Evolutionary conservation across 2,888 invertebrate genomes (phyloP).

Genomic region (Ptychoptera albimana): DNA sequence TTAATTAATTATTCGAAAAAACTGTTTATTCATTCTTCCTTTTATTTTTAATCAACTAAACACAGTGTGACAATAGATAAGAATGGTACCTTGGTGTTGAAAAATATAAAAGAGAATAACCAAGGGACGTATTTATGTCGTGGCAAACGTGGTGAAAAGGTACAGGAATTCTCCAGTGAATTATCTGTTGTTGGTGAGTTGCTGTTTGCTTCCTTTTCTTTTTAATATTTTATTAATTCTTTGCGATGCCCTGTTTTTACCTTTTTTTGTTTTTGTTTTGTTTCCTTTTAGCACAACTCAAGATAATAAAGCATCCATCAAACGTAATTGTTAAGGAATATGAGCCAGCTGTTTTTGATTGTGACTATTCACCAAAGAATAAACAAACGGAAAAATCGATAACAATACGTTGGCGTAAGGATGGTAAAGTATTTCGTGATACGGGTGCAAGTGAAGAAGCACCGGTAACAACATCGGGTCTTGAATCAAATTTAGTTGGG

Average conservation of each 20-base stretch:
- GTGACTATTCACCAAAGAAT: slow-evolving; percentile 36
- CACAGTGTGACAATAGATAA: background rate
- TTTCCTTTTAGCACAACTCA: slow-evolving; percentile 36
- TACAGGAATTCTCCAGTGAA: slow-evolving; percentile 8
- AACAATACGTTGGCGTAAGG: slow-evolving; percentile 46
- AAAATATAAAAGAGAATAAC: background rate
- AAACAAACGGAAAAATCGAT: slow-evolving; percentile 10
- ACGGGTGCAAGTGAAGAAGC: slow-evolving; percentile 12
- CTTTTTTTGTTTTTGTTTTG: slow-evolving; percentile 17
- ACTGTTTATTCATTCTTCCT: background rate
- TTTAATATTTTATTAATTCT: slow-evolving; percentile 1
- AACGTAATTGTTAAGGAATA: slow-evolving; percentile 47
- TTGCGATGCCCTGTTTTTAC: slow-evolving; percentile 1
- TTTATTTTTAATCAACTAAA: background rate
- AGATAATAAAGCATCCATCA: slow-evolving; percentile 38
- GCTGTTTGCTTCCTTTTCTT: background rate
- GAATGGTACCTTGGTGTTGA: background rate
- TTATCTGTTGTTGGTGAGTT: slow-evolving; percentile 8
- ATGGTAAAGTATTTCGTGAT: slow-evolving; percentile 37
- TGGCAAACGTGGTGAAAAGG: slow-evolving; percentile 23
- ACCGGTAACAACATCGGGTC: slow-evolving; percentile 14
- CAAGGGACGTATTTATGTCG: slow-evolving; percentile 12
- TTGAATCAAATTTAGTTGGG: slow-evolving; percentile 16
- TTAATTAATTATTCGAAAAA: background rate
- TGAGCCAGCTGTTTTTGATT: slow-evolving; percentile 43